A percentile compares a stretch with the other conserved stretches of the same genome.
phyloP scores from a whole-genome alignment of 2,113 vertebrate species.

The Morone chrysops region DNA sequence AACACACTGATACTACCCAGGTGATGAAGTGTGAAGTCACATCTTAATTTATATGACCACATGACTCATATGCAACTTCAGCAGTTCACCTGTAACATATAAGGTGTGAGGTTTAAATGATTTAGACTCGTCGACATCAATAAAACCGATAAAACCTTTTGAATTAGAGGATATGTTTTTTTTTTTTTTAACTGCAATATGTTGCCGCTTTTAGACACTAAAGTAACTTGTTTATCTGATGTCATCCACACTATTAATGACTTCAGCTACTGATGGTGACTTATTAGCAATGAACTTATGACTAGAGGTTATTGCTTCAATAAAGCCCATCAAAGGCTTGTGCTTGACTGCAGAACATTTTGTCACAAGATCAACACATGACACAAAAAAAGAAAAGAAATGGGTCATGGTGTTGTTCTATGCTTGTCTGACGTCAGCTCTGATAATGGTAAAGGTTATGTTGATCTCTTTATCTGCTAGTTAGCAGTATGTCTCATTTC shows the following conservation, averaged over 20 bases:
- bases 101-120: background rate
- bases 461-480: background rate
- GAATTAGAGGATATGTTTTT: background rate
- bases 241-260: background rate
- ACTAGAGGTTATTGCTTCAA: slow-evolving; percentile 13
- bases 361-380: slow-evolving; percentile 58
- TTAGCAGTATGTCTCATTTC: background rate
- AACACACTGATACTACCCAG: background rate
- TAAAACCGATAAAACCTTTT: background rate
- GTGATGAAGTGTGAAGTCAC: background rate
- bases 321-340: slow-evolving; percentile 24
- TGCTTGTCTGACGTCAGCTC: slow-evolving; percentile 14
- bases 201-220: background rate
- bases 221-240: background rate
- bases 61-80: slow-evolving; percentile 10
- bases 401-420: slow-evolving; percentile 12
- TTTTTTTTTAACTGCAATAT: background rate
- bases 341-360: background rate
- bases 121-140: background rate
- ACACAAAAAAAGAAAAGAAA: slow-evolving; percentile 33
- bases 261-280: slow-evolving; percentile 13
- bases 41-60: background rate
- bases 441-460: background rate
- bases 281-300: slow-evolving; percentile 25
- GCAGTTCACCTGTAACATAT: background rate